A percentile compares a stretch with the other conserved stretches of the same genome.
Conservation (phyloP, 2,888 invertebrate species). For the Bursaphelenchus okinawaensis region DNA sequence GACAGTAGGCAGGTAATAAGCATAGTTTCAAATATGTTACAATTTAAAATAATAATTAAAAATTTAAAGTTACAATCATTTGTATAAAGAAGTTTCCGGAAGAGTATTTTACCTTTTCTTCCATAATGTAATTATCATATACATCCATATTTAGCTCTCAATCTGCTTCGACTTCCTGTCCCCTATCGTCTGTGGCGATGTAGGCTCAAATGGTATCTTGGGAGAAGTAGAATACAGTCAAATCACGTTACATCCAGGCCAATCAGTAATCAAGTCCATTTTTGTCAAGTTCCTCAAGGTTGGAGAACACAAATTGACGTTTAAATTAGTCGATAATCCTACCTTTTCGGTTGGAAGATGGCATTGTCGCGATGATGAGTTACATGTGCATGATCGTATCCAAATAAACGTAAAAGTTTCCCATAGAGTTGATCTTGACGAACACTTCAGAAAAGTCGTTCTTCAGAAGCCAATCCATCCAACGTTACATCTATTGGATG, state of each 20-base stretch:
- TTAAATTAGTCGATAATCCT: constrained; percentile 19
- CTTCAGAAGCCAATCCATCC: constrained; percentile 18
- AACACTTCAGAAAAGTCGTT: constrained; percentile 36
- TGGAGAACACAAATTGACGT: constrained; percentile 28
- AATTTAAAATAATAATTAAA: too few relatives aligned
- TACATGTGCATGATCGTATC: background rate
- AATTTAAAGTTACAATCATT: too few relatives aligned
- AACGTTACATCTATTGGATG: background rate
- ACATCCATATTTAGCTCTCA: constrained; percentile 20
- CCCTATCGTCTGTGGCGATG: constrained; percentile 34
- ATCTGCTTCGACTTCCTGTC: constrained; percentile 32
- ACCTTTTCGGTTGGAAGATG: constrained; percentile 25
- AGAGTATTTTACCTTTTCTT: too few relatives aligned
- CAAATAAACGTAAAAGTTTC: background rate
- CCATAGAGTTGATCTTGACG: constrained; percentile 45
- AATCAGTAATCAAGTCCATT: constrained; percentile 38
- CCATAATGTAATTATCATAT: too few relatives aligned
- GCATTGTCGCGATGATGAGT: constrained; percentile 25
- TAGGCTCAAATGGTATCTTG: constrained; percentile 20
- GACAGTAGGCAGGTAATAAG: background rate
- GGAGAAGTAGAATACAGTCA: constrained; percentile 29
- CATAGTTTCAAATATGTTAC: too few relatives aligned
- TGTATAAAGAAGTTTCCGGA: too few relatives aligned
- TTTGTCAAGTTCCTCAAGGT: constrained; percentile 28
- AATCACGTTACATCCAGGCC: constrained; percentile 28